Evolutionary conservation across 2,797 vertebrate genomes (phyloP).

Genomic region (Cynodonichthys magdalenae): DNA sequence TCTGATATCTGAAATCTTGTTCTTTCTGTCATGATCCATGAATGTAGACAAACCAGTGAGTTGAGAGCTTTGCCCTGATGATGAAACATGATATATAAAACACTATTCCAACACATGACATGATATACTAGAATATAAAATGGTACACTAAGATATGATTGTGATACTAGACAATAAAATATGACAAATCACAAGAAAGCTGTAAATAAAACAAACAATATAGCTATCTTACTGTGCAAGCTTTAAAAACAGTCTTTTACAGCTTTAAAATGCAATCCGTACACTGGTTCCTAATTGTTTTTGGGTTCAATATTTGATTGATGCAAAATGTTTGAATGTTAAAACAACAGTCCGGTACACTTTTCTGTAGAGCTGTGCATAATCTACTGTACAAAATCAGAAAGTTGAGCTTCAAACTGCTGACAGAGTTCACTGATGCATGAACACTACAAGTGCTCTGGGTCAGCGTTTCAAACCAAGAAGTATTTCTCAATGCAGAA

Average conservation of each 20-base stretch:
- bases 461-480: constrained; percentile 25
- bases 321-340: neutral
- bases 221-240: too few relatives aligned
- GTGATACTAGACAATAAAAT: too few relatives aligned
- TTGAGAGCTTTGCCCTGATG: too few relatives aligned
- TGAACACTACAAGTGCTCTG: constrained; percentile 12
- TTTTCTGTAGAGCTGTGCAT: constrained; percentile 23
- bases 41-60: too few relatives aligned
- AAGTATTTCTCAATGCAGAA: constrained; percentile 7
- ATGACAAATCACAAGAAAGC: too few relatives aligned
- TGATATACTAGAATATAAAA: too few relatives aligned
- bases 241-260: neutral
- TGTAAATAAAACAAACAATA: too few relatives aligned
- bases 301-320: neutral
- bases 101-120: too few relatives aligned
- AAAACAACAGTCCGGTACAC: neutral
- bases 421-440: constrained; percentile 19
- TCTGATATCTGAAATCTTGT: too few relatives aligned
- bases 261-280: neutral
- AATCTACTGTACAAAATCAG: constrained; percentile 24
- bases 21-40: too few relatives aligned
- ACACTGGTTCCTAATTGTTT: neutral
- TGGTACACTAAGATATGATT: too few relatives aligned
- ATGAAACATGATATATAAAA: too few relatives aligned
- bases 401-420: constrained; percentile 17